Evolutionary conservation across 2,888 invertebrate species (phyloP).

Genomic region (Stegophylla sp.): DNA sequence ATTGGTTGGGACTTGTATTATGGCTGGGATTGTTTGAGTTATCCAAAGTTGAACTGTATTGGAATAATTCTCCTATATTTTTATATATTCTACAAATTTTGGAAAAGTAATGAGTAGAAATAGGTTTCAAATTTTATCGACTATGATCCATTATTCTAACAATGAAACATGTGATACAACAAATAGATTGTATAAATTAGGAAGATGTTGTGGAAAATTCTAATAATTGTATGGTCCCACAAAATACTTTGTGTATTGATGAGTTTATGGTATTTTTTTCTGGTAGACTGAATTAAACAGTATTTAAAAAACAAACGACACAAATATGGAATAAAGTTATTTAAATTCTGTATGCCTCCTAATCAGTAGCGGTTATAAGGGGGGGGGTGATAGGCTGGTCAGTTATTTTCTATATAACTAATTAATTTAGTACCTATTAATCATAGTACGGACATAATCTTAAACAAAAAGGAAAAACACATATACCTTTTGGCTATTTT

Average conservation of each 20-base stretch:
- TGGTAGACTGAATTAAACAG: background rate
- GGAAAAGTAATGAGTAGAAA: background rate
- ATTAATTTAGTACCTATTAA: no score
- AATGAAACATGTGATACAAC: constrained; percentile 2
- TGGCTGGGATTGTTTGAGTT: background rate
- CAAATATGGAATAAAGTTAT: background rate
- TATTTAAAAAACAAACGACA: background rate
- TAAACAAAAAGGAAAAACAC: no score
- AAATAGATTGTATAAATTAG: constrained; percentile 1
- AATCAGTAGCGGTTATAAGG: no score
- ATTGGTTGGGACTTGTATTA: background rate
- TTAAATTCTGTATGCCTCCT: background rate
- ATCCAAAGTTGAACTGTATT: background rate
- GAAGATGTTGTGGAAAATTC: background rate
- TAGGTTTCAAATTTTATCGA: background rate
- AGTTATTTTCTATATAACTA: no score
- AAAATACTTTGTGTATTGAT: background rate
- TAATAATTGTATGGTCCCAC: background rate
- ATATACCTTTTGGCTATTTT: no score
- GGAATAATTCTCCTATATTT: background rate
- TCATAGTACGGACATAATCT: no score
- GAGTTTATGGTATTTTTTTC: background rate
- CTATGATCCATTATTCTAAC: constrained; percentile 14
- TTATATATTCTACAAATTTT: background rate
- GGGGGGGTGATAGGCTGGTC: no score